Evolutionary conservation across 2,797 vertebrate genomes (phyloP).

Genomic region (Halcyon badia): DNA sequence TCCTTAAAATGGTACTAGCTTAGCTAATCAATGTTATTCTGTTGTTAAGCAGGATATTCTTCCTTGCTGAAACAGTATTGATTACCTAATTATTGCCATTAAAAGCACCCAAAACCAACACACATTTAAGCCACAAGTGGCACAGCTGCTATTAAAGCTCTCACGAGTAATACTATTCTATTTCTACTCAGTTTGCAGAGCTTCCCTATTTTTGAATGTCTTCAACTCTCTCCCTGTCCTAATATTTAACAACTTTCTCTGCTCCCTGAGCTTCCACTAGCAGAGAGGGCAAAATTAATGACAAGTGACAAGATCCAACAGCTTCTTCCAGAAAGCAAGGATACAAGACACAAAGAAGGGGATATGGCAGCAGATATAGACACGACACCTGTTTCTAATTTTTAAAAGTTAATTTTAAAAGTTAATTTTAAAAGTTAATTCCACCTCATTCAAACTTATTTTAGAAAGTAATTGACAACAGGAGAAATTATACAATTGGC

Average conservation of each 20-base stretch:
- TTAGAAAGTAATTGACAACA: slow-evolving; percentile 45
- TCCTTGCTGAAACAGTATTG: slow-evolving; percentile 63
- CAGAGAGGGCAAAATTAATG: not conserved
- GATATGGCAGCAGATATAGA: not conserved
- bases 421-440: slow-evolving; percentile 47
- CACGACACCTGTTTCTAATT: not conserved
- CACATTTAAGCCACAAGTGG: not conserved
- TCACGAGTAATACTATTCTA: not conserved
- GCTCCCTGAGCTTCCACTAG: not conserved
- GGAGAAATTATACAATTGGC: slow-evolving; percentile 43
- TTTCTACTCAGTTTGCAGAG: not conserved
- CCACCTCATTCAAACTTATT: slow-evolving; percentile 19
- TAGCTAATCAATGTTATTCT: slow-evolving; percentile 63
- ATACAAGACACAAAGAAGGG: not conserved
- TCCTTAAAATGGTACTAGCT: slow-evolving; percentile 49
- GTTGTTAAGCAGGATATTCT: slow-evolving; percentile 61
- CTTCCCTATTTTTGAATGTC: not conserved
- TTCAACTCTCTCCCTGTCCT: not conserved
- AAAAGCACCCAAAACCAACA: slow-evolving; percentile 39
- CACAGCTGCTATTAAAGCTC: not conserved
- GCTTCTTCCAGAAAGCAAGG: not conserved
- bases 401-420: not conserved
- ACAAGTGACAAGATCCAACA: not conserved
- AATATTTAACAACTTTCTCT: not conserved
- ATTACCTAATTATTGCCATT: slow-evolving; percentile 66